These are phyloP conservation scores for Oncorhynchus clarkii DNA, from an alignment of 2,113 vertebrate genomes.

Conservation along the genomic window DNA sequence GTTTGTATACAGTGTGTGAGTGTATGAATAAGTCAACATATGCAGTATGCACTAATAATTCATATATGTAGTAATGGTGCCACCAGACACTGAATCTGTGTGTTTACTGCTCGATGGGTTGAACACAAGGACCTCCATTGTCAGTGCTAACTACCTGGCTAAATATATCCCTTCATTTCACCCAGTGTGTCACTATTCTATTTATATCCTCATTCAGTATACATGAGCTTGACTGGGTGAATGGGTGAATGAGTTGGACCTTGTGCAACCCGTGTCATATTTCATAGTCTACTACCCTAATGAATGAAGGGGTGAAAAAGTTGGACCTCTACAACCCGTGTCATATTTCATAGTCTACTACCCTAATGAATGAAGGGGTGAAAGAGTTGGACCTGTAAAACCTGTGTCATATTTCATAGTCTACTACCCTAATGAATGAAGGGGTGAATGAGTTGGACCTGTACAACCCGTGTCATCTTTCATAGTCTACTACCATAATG, in stretches of 20 bases:
- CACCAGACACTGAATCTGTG: conserved; percentile 12
- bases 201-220: conserved; percentile 72
- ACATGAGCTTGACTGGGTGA: conserved; percentile 59
- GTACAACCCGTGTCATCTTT: too few relatives aligned
- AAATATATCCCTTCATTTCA: conserved; percentile 49
- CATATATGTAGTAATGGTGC: conserved; percentile 56
- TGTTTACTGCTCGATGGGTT: conserved; percentile 28
- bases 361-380: conserved; percentile 32
- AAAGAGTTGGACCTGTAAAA: too few relatives aligned
- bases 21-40: conserved; percentile 18
- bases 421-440: conserved; percentile 37
- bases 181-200: conserved; percentile 50
- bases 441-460: neutral
- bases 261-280: conserved; percentile 15
- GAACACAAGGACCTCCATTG: conserved; percentile 6
- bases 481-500: conserved; percentile 31
- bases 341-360: conserved; percentile 10
- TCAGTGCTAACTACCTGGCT: conserved; percentile 37
- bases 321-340: too few relatives aligned
- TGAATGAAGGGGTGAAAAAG: too few relatives aligned
- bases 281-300: too few relatives aligned
- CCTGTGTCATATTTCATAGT: neutral
- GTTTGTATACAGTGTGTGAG: neutral
- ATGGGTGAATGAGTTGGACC: conserved; percentile 47
- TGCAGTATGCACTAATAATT: conserved; percentile 40